Base-by-base conservation (phyloP, 2,113 vertebrate genomes). In the Oplegnathus fasciatus region DNA sequence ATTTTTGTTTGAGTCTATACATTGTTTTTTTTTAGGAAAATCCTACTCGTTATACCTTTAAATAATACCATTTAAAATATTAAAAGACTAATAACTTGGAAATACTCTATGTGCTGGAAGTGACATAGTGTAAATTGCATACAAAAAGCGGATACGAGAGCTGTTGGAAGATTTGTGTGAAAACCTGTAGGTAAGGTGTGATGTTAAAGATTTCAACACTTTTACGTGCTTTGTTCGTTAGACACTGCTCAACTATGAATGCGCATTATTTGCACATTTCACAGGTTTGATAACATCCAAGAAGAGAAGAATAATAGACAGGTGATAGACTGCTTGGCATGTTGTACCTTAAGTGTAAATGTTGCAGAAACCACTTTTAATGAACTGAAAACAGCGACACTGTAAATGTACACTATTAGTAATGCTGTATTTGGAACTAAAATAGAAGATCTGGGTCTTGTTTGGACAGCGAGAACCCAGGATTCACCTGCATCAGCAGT, bases 191-290 rank as follows among this genome's bases (percentile, higher is more conserved):
- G 57, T 32, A 22, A 64, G 30, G 64, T 75, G 78, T 50, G 42
- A 65, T 69, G 55, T 58, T 72, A 3, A 72, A 70, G 32, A 66
- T 73, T 44, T 74, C 11, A 69, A 67, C 24, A 69, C 62, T 40
- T 22, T 30, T 60, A 74, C 68, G n/a, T 60, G 37, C 44, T 55
- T 75, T 62, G 30, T 61, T 73, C 34, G 66, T 69, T 32, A 69
- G 50, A 75, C 6, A 18, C 34, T 17, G 40, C n/a, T 58, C 6
- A 58, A 13, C 57, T 46, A 34, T 48, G 7, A 69, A 32, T 4
- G 2, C 32, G 54, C 28, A 46, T 66, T 34, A 80, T 83, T 62
- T 85, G 34, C 67, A 65, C 54, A 40, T 82, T 71, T 77, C 52
- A 57, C 73, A 72, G 52, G 26, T 74, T 26, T 34, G 22, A 62